Evolutionary conservation across 1,140 invertebrate genomes (phyloP), one percentile per base, ranked within the genome.

Genomic region (Eciton burchellii): DNA sequence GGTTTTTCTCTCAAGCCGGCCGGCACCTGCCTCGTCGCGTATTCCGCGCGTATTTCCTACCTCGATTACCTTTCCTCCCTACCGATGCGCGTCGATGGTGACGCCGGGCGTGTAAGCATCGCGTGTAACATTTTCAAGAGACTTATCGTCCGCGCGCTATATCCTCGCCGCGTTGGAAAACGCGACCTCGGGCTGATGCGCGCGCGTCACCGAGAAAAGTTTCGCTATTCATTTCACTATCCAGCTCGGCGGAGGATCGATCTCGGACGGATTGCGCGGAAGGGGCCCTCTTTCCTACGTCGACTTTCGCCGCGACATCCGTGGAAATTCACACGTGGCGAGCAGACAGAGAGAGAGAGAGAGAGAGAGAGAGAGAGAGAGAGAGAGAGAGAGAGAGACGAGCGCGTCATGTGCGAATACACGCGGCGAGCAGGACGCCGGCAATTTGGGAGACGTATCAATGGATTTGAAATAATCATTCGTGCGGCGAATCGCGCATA

Each of bases 1-100:
- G 45, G 66, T 79, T 79, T 70, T 79, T 70, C 47, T 68, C 63
- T 79, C 29, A 41, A 35, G 35, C 72, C 21, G n/a, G 71, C 16
- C 57, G 57, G 35, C 41, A 43, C 56, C 11, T 29, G 24, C 16
- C n/a, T 16, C 41, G 12, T 26, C 16, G 19, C 29, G 12, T 73
- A 71, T 71, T 62, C 14, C 41, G 43, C 16, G 63, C 43, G 54
- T 14, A 26, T 68, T 56, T 56, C 35, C 29, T 26, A 21, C 12
- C 62, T 26, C 73, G 63, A 66, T 66, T 66, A 49, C 47, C 26
- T 49, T 49, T 26, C 9, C 43, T 26, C 16, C 29, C 26, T 2
- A 24, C 21, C 19, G 8, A 35, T 29, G 35, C 11, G 24, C 43
- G 1, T 6, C 9, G 52, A 21, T n/a, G n/a, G n/a, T n/a, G n/a